Conservation (phyloP, 2,797 vertebrate species). For the Oreochromis mossambicus region DNA sequence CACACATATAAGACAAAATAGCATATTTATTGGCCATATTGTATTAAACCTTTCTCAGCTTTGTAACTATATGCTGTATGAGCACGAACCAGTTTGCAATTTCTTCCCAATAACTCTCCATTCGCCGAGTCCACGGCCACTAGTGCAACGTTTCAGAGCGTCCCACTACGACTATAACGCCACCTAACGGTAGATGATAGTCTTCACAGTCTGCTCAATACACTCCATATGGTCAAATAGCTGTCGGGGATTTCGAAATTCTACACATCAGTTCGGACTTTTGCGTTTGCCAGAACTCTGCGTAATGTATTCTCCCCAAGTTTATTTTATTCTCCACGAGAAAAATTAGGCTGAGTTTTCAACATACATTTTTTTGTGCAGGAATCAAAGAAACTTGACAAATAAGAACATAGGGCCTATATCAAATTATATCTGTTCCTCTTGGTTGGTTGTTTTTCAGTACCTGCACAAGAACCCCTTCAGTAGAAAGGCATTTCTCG, state of each 20-base stretch:
- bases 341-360: neutral
- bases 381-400: neutral
- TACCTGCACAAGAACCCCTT: neutral
- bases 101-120: neutral
- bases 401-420: neutral
- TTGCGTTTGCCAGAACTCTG: neutral
- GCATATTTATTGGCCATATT: neutral
- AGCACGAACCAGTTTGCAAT: neutral
- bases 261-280: neutral
- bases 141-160: neutral
- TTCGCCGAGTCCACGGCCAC: neutral
- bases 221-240: neutral
- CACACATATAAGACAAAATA: neutral
- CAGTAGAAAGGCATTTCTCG: neutral
- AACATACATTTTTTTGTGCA: neutral
- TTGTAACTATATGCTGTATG: neutral
- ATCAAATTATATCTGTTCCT: neutral
- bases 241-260: neutral
- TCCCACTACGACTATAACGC: conserved; percentile 7
- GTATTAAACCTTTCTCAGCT: neutral
- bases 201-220: neutral
- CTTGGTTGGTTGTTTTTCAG: neutral
- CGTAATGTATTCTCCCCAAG: neutral
- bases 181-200: conserved; percentile 33
- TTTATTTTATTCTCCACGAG: neutral